These are phyloP conservation scores for Hypanus sabinus DNA, from an alignment of 2,113 vertebrate species.

Conservation along the genomic window DNA sequence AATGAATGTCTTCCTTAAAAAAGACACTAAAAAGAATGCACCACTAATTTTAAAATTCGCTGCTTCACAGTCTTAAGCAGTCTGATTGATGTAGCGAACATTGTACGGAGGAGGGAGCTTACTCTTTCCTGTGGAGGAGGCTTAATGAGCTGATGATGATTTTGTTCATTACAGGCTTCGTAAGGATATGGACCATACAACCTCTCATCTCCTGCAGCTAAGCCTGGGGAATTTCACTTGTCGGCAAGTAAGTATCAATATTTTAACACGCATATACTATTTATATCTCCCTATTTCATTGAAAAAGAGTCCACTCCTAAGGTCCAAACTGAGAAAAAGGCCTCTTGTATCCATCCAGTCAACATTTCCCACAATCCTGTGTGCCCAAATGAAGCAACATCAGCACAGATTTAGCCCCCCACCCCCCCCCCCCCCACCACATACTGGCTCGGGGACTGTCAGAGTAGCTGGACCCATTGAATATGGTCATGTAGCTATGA, in stretches of 20 bases:
- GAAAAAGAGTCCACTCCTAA: too few species aligned
- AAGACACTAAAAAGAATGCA: not conserved
- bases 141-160: not conserved
- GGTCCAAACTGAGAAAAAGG: too few species aligned
- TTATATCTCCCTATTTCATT: too few species aligned
- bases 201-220: conserved; percentile 56
- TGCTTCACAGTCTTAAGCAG: not conserved
- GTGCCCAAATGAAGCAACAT: too few species aligned
- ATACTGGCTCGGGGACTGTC: too few species aligned
- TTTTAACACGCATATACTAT: not conserved
- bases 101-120: not conserved
- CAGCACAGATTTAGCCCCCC: too few species aligned
- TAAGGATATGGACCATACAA: conserved; percentile 59
- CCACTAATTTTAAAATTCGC: not conserved
- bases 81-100: not conserved
- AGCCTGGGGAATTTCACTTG: conserved; percentile 59
- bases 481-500: too few species aligned
- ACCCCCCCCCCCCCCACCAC: too few species aligned
- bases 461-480: too few species aligned
- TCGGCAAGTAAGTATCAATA: conserved; percentile 57
- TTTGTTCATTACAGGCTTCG: conserved; percentile 55
- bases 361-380: too few species aligned
- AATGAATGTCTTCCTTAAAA: not conserved
- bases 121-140: too few species aligned
- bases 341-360: too few species aligned